Conservation (phyloP, 2,113 vertebrate species). For the Oncorhynchus masou region DNA sequence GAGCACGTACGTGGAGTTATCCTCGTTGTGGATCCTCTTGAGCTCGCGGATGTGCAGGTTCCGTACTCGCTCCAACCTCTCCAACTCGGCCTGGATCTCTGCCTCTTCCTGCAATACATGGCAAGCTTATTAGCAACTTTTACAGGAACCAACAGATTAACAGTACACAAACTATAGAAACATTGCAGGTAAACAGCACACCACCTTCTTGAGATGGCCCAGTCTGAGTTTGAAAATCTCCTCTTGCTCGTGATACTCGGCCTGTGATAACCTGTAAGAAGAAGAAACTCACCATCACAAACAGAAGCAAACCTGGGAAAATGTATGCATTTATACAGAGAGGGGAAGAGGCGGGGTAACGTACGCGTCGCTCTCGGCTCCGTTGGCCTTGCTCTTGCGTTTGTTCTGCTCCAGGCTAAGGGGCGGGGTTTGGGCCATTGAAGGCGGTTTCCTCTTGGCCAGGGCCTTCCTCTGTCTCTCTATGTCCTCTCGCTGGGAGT, state of each 20-base stretch:
- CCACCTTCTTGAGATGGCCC: conserved; percentile 94
- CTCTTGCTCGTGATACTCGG: conserved; percentile 95
- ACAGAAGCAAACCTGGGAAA: not conserved
- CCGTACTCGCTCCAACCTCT: conserved; percentile 95
- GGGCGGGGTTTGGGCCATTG: conserved; percentile 90
- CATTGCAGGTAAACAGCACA: not conserved
- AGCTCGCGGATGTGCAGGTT: conserved; percentile 99
- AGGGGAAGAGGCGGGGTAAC: conserved; percentile 40
- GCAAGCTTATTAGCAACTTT: not conserved
- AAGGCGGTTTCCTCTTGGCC: conserved; percentile 94
- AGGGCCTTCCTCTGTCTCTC: conserved; percentile 96
- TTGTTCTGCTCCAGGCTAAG: conserved; percentile 95
- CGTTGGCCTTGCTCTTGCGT: conserved; percentile 96
- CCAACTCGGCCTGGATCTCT: conserved; percentile 97
- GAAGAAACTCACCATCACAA: not conserved
- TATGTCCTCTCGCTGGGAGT: conserved; percentile 97
- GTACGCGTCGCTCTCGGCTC: conserved; percentile 94
- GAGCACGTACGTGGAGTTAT: conserved; percentile 93
- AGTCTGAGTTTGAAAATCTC: conserved; percentile 95
- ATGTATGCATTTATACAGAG: not conserved
- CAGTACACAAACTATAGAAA: conserved; percentile 50
- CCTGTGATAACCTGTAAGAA: conserved; percentile 79
- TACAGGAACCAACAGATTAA: not conserved
- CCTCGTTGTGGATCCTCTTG: conserved; percentile 99
- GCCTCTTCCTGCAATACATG: conserved; percentile 86